phyloP scores from a whole-genome alignment of 2,888 invertebrate genomes.

The Taphrorychus bicolor region DNA sequence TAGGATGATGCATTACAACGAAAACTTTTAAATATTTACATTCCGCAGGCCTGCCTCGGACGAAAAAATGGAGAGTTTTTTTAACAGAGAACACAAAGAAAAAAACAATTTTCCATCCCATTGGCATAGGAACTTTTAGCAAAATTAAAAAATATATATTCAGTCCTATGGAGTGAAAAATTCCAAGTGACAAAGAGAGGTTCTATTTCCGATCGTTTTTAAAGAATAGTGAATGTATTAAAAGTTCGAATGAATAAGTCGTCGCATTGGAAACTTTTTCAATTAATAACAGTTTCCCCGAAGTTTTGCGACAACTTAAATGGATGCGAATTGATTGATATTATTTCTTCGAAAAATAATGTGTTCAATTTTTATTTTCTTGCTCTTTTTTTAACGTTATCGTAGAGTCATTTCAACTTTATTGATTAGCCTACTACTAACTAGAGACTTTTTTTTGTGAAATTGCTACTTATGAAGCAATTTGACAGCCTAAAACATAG shows the following conservation, averaged over 20 bases:
- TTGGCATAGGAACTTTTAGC: not conserved
- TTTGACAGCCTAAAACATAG: too few relatives aligned
- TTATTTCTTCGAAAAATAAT: conserved; percentile 24
- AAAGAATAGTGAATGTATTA: conserved; percentile 25
- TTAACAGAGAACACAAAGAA: too few relatives aligned
- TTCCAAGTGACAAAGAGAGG: conserved; percentile 13
- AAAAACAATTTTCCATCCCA: too few relatives aligned
- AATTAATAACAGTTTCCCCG: conserved; percentile 31
- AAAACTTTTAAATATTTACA: conserved; percentile 1
- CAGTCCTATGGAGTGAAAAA: not conserved
- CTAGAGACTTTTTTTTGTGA: too few relatives aligned
- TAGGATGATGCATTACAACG: conserved; percentile 7
- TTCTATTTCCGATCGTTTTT: conserved; percentile 23
- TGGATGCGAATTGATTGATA: conserved; percentile 38
- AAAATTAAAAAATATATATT: not conserved
- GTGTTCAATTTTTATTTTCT: not conserved
- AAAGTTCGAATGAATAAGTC: conserved; percentile 31
- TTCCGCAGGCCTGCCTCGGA: too few relatives aligned
- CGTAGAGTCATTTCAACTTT: not conserved
- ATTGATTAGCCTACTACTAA: not conserved
- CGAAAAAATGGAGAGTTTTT: too few relatives aligned
- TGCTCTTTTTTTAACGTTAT: not conserved
- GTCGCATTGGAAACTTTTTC: conserved; percentile 35
- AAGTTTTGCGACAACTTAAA: conserved; percentile 36
- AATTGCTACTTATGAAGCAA: too few relatives aligned